Percentiles rank a stretch among this genome's conserved stretches.
Evolutionary conservation across 1,140 invertebrate genomes (phyloP).

Genomic region (Aphelinus atriplicis): DNA sequence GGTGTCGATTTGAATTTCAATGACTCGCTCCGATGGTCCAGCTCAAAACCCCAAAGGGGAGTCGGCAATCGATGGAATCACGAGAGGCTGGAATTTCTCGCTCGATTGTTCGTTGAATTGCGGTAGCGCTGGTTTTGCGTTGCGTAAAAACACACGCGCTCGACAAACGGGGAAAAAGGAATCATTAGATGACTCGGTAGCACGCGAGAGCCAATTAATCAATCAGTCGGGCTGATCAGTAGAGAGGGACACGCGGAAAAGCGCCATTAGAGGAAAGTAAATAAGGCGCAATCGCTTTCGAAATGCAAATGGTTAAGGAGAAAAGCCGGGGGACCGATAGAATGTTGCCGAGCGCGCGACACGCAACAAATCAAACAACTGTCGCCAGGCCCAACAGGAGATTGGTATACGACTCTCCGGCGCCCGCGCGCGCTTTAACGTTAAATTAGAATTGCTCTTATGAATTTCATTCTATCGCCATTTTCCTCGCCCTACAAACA

Average conservation of each 20-base stretch:
- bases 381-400: not conserved
- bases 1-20: too few relatives aligned
- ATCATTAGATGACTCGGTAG: conserved; percentile 2
- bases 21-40: too few relatives aligned
- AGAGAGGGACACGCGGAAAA: conserved; percentile 9
- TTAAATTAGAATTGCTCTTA: too few relatives aligned
- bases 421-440: too few relatives aligned
- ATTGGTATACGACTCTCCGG: too few relatives aligned
- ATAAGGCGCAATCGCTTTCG: conserved; percentile 30
- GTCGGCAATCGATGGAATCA: not conserved
- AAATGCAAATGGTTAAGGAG: conserved; percentile 36
- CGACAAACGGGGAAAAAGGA: not conserved
- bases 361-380: conserved; percentile 22
- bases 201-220: conserved; percentile 28
- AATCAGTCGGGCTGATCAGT: conserved; percentile 3
- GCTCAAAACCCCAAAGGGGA: too few relatives aligned
- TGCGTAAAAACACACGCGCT: conserved; percentile 1
- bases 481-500: too few relatives aligned
- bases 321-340: not conserved
- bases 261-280: conserved; percentile 21
- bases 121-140: not conserved
- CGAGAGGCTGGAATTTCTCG: not conserved
- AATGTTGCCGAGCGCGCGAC: conserved; percentile 27
- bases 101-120: conserved; percentile 6
- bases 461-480: too few relatives aligned